Percentiles rank a stretch among this genome's conserved stretches.
These are phyloP conservation scores for Pseudomyrmex pallidus DNA, from an alignment of 1,140 invertebrate species.

Conservation along the genomic window DNA sequence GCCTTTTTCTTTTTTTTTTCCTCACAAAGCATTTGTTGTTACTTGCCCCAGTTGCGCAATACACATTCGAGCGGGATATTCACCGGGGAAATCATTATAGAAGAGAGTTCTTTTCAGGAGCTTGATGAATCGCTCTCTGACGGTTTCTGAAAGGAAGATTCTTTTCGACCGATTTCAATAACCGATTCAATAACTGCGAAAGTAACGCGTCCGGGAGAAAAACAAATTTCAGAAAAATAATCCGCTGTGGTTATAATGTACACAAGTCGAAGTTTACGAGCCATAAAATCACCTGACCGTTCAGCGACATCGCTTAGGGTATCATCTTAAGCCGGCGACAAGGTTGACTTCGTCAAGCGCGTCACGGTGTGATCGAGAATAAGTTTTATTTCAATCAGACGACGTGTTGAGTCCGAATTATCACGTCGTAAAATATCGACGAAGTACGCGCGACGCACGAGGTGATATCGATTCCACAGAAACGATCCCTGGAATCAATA, in stretches of 20 bases:
- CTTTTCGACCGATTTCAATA: background rate
- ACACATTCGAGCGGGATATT: background rate
- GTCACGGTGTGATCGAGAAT: background rate
- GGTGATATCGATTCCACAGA: slow-evolving; percentile 40
- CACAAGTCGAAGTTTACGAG: slow-evolving; percentile 7
- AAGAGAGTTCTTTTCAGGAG: no score
- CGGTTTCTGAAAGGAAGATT: background rate
- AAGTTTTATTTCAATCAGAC: slow-evolving; percentile 16
- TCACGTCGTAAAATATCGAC: slow-evolving; percentile 37
- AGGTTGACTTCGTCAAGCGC: background rate
- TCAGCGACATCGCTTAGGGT: background rate
- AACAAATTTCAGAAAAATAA: background rate
- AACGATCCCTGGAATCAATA: no score
- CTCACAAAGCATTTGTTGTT: background rate
- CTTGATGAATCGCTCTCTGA: background rate
- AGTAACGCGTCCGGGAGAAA: no score
- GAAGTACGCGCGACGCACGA: background rate
- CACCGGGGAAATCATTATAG: background rate
- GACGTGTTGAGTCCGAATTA: slow-evolving; percentile 22
- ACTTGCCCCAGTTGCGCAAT: background rate
- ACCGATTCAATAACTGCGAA: no score
- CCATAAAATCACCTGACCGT: slow-evolving; percentile 1
- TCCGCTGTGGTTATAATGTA: background rate
- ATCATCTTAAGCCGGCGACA: background rate
- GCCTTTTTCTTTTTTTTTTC: no score